Conservation (phyloP, 2,888 invertebrate species). For the Nomada goodeniana region DNA sequence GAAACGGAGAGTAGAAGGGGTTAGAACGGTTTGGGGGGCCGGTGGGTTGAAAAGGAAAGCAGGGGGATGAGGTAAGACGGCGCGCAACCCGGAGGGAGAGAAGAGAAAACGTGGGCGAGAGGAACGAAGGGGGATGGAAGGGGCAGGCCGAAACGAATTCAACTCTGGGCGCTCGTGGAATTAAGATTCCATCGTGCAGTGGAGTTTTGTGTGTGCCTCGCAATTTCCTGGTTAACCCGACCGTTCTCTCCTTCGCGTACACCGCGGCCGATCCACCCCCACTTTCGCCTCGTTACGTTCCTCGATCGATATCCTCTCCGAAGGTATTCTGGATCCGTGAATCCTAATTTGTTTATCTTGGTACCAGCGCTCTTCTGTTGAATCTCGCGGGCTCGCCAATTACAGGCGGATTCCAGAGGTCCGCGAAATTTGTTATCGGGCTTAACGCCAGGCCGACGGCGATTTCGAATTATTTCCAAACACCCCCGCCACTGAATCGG, state of each 20-base stretch:
- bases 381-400: neutral
- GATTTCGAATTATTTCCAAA: conserved; percentile 29
- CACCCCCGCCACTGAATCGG: neutral
- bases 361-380: neutral
- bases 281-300: neutral
- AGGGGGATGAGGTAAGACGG: conserved; percentile 16
- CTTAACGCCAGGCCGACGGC: neutral
- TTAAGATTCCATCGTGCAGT: conserved; percentile 79
- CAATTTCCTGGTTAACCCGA: conserved; percentile 78
- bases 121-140: conserved; percentile 31
- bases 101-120: neutral
- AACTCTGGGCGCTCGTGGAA: conserved; percentile 66
- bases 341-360: neutral
- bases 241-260: conserved; percentile 30
- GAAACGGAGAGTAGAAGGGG: conserved; percentile 22
- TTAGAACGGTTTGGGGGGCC: conserved; percentile 17
- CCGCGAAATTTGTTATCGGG: neutral
- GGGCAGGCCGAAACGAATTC: conserved; percentile 67
- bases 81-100: neutral
- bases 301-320: conserved; percentile 9
- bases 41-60: neutral
- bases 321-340: neutral
- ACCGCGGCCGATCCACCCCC: conserved; percentile 3
- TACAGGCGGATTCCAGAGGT: neutral
- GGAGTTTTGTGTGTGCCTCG: conserved; percentile 78